These are phyloP conservation scores for Caenorhabditis brenneri DNA, from an alignment of 1,140 invertebrate genomes.

Conservation along the genomic window DNA sequence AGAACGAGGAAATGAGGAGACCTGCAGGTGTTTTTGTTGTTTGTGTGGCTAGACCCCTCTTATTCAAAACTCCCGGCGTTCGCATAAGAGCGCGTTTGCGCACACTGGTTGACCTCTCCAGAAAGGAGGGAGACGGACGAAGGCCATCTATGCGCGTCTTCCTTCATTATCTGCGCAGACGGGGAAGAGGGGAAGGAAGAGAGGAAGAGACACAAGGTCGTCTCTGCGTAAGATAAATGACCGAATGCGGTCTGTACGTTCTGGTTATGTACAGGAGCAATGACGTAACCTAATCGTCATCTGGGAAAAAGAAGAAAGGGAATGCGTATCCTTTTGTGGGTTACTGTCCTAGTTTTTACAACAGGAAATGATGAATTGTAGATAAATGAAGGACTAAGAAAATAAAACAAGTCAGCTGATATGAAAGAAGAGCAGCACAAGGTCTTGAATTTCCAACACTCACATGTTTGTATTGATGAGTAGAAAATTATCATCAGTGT, in stretches of 20 bases:
- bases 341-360: too few relatives aligned
- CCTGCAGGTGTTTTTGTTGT: background rate
- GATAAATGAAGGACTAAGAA: background rate
- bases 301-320: background rate
- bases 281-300: constrained; percentile 1
- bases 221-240: constrained; percentile 3
- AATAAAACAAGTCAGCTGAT: background rate
- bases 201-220: background rate
- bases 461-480: background rate
- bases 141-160: background rate
- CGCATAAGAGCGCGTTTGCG: background rate
- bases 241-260: background rate
- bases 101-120: too few relatives aligned
- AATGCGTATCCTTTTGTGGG: background rate
- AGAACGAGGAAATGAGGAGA: background rate
- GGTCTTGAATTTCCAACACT: constrained; percentile 11
- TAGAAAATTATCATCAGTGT: background rate
- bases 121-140: too few relatives aligned
- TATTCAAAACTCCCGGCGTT: background rate
- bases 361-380: background rate
- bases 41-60: background rate
- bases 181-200: background rate
- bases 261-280: background rate
- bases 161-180: background rate
- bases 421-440: background rate